phyloP scores from a whole-genome alignment of 2,888 invertebrate genomes.

The Ectemnius continuus region DNA sequence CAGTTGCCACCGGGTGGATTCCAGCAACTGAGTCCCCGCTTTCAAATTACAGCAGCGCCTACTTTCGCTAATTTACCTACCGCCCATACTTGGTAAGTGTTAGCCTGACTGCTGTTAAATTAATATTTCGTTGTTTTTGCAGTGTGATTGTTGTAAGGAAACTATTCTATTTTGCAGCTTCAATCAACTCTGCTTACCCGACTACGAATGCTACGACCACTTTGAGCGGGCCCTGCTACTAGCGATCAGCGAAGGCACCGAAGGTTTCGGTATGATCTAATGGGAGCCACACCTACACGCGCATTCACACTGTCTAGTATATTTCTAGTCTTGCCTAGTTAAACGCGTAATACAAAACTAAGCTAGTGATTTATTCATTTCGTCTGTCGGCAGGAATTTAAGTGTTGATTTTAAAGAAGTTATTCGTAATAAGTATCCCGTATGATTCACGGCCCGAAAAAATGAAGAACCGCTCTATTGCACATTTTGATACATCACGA shows the following conservation, averaged over 20 bases:
- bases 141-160: slow-evolving; percentile 2
- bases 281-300: slow-evolving; percentile 8
- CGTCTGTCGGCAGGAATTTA: background rate
- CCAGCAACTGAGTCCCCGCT: slow-evolving; percentile 92
- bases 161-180: slow-evolving; percentile 82
- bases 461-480: slow-evolving; percentile 18
- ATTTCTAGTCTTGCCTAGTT: slow-evolving; percentile 38
- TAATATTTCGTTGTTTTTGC: background rate
- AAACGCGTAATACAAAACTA: slow-evolving; percentile 16
- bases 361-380: slow-evolving; percentile 32
- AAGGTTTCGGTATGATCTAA: slow-evolving; percentile 92
- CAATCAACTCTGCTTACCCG: slow-evolving; percentile 96
- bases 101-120: too few species aligned
- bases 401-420: background rate
- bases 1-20: slow-evolving; percentile 95
- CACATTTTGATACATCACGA: slow-evolving; percentile 50
- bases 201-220: slow-evolving; percentile 95
- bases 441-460: slow-evolving; percentile 5
- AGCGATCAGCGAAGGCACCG: slow-evolving; percentile 96
- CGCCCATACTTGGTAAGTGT: slow-evolving; percentile 91
- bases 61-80: slow-evolving; percentile 94
- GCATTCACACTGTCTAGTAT: slow-evolving; percentile 3
- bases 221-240: slow-evolving; percentile 93
- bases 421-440: background rate
- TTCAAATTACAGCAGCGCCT: slow-evolving; percentile 94